Conservation (phyloP, 2,113 vertebrate genomes). For the Pagrus major region DNA sequence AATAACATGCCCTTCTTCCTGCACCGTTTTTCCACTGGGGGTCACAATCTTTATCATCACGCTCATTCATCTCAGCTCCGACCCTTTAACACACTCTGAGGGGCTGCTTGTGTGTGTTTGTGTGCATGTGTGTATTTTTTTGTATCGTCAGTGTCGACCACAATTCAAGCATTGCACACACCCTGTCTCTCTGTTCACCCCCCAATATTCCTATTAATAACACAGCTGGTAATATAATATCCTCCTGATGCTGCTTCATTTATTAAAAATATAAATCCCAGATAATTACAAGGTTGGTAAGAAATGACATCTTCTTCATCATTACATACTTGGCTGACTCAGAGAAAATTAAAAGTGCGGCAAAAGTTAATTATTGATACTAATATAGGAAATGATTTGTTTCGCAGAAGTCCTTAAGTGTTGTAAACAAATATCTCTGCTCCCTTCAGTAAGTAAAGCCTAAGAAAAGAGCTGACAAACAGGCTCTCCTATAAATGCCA, state of each 20-base stretch:
- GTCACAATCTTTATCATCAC: slow-evolving; percentile 48
- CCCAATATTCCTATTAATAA: slow-evolving; percentile 12
- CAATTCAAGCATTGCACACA: background rate
- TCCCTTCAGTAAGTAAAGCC: slow-evolving; percentile 11
- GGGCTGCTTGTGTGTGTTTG: background rate
- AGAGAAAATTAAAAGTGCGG: slow-evolving; percentile 14
- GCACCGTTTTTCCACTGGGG: slow-evolving; percentile 33
- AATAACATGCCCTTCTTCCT: background rate
- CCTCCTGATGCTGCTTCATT: slow-evolving; percentile 28
- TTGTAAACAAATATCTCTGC: slow-evolving; percentile 40
- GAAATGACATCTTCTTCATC: slow-evolving; percentile 18
- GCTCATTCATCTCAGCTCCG: slow-evolving; percentile 33
- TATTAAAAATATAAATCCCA: slow-evolving; percentile 59
- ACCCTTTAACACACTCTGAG: slow-evolving; percentile 5
- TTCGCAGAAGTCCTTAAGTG: slow-evolving; percentile 28
- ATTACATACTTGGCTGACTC: slow-evolving; percentile 42
- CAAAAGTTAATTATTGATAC: slow-evolving; percentile 36
- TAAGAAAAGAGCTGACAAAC: slow-evolving; percentile 39
- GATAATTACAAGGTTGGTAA: slow-evolving; percentile 48
- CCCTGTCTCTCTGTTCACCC: background rate
- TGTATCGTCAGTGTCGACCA: background rate
- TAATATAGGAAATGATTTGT: slow-evolving; percentile 37
- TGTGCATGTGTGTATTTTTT: background rate
- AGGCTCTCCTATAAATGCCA: slow-evolving; percentile 46
- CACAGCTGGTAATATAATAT: slow-evolving; percentile 31